Conservation (phyloP, 2,888 invertebrate species). For the Drosophila mayaguana region DNA sequence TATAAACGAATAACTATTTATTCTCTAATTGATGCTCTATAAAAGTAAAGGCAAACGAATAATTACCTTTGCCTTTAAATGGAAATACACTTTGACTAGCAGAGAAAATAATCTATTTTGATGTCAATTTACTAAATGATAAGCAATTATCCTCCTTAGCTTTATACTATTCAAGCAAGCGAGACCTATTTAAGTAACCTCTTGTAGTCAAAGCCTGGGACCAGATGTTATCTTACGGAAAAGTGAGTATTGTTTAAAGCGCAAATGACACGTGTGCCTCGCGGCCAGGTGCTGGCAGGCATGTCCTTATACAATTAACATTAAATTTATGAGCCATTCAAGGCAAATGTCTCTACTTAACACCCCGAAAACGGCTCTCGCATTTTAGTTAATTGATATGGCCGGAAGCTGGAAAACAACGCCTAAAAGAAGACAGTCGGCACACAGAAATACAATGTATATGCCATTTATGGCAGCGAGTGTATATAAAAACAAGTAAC, state of each 20-base stretch:
- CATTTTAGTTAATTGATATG: conserved; percentile 73
- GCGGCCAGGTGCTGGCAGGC: conserved; percentile 38
- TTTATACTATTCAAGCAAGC: not conserved
- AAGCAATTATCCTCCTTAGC: not conserved
- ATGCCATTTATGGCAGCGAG: conserved; percentile 19
- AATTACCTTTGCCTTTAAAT: too few species aligned
- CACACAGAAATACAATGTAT: conserved; percentile 24
- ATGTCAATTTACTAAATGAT: not conserved
- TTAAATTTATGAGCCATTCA: conserved; percentile 70
- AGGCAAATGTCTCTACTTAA: conserved; percentile 45
- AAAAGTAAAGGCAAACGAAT: too few species aligned
- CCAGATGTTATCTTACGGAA: conserved; percentile 16
- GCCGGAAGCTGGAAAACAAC: conserved; percentile 32
- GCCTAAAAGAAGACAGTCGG: conserved; percentile 30
- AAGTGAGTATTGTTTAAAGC: conserved; percentile 22
- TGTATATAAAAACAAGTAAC: not conserved
- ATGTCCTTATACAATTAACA: conserved; percentile 65
- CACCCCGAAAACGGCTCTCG: conserved; percentile 19
- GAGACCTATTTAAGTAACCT: not conserved
- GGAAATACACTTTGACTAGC: too few species aligned
- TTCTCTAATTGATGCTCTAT: too few species aligned
- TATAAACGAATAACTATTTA: too few species aligned
- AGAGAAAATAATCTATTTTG: not conserved
- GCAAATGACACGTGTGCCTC: conserved; percentile 11
- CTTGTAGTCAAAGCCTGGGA: not conserved